Evolutionary conservation across 2,797 vertebrate species (phyloP), one percentile per base, ranked within the genome.

Genomic region (Borostomias antarcticus): DNA sequence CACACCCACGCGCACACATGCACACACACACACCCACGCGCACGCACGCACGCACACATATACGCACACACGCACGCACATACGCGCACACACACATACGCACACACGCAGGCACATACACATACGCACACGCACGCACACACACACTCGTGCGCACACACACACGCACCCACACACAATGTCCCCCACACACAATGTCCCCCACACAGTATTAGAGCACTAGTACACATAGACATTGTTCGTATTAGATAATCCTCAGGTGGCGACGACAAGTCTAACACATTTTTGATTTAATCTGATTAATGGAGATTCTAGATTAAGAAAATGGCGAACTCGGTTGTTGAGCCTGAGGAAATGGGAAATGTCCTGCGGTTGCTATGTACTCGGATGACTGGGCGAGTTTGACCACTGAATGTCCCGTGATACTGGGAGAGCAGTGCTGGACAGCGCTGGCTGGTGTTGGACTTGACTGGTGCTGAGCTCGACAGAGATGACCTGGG

Each of bases 101-200:
- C 62, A 15, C 50, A 64, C 48, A 35, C 61, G 35, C 40, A 21
- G 25, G 28, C 59, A 19, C 21, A 52, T 19, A 19, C 37, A 30
- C 40, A 48, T 21, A 11, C 43, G 25, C 25, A 28, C 58, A 37
- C 23, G 5, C 33, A 40, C 35, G 8, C 19, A 25, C n/a, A n/a
- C n/a, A n/a, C n/a, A n/a, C n/a, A n/a, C n/a, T n/a, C n/a, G n/a
- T n/a, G n/a, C n/a, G n/a, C n/a, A n/a, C n/a, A 53, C 51, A 28
- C 25, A 26, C 23, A 15, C 59, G 30, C 59, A 47, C 59, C n/a
- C n/a, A n/a, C n/a, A n/a, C n/a, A n/a, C n/a, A n/a, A n/a, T n/a
- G n/a, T n/a, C n/a, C n/a, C n/a, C n/a, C 21, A n/a, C n/a, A n/a
- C n/a, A 45, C 40, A 45, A 45, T 45, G 40, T 17, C 15, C n/a